These are phyloP conservation scores for Euzetes globulus DNA, from an alignment of 2,888 invertebrate species.

Conservation along the genomic window DNA sequence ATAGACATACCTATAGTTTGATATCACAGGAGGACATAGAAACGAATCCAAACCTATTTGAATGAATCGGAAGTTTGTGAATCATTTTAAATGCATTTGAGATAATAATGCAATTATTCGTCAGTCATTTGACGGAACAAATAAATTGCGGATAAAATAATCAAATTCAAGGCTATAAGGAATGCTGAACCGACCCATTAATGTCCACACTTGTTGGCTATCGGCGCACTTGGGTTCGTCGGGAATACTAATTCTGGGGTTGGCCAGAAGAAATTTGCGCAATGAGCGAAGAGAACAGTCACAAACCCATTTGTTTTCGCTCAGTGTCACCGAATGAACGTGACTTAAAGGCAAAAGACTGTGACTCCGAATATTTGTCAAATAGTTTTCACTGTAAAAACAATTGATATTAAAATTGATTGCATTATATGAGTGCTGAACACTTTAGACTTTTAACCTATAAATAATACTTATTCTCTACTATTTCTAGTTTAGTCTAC, in stretches of 20 bases:
- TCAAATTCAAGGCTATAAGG: no score
- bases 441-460: background rate
- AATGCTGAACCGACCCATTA: constrained; percentile 27
- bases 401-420: background rate
- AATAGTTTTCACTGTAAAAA: constrained; percentile 26
- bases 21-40: constrained; percentile 27
- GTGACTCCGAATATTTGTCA: constrained; percentile 15
- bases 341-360: constrained; percentile 23
- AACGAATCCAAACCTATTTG: constrained; percentile 25
- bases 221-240: constrained; percentile 32
- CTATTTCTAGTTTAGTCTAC: no score
- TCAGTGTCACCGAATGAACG: constrained; percentile 28
- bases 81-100: background rate
- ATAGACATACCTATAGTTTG: constrained; percentile 10
- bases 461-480: background rate
- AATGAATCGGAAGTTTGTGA: background rate
- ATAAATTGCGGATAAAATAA: background rate
- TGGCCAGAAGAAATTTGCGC: constrained; percentile 54
- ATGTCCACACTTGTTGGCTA: constrained; percentile 30
- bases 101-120: background rate
- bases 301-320: constrained; percentile 55
- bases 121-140: background rate
- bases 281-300: constrained; percentile 73
- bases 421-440: background rate
- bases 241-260: constrained; percentile 12